phyloP scores from a whole-genome alignment of 2,113 vertebrate genomes.

The Periophthalmodon schlosseri region DNA sequence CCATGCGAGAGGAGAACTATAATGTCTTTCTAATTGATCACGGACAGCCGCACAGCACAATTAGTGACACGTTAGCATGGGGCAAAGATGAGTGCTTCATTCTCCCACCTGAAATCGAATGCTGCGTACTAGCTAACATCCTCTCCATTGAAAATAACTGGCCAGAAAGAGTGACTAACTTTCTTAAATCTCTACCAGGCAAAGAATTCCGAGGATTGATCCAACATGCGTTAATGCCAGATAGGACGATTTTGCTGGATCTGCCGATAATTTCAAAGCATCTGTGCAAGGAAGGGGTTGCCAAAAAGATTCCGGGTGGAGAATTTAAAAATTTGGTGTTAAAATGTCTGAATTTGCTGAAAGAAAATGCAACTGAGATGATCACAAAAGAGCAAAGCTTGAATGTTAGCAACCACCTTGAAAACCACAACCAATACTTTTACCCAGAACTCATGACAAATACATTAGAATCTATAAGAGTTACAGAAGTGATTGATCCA shows the following conservation, averaged over 20 bases:
- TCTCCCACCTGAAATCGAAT: slow-evolving; percentile 79
- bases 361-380: slow-evolving; percentile 5
- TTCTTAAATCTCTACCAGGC: slow-evolving; percentile 77
- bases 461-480: slow-evolving; percentile 76
- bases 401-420: not conserved
- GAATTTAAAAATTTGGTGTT: slow-evolving; percentile 62
- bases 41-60: slow-evolving; percentile 63
- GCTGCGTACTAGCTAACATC: slow-evolving; percentile 81
- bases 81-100: slow-evolving; percentile 76
- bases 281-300: slow-evolving; percentile 76
- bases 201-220: slow-evolving; percentile 78
- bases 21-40: slow-evolving; percentile 84
- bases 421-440: slow-evolving; percentile 73
- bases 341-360: slow-evolving; percentile 39
- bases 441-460: slow-evolving; percentile 80
- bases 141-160: slow-evolving; percentile 61
- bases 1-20: slow-evolving; percentile 52
- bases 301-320: slow-evolving; percentile 58
- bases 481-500: slow-evolving; percentile 83
- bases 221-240: slow-evolving; percentile 76
- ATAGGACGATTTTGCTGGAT: slow-evolving; percentile 79
- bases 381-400: slow-evolving; percentile 13
- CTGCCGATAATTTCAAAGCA: slow-evolving; percentile 72
- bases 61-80: slow-evolving; percentile 62
- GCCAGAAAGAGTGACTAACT: slow-evolving; percentile 69